phyloP scores from a whole-genome alignment of 2,888 invertebrate species.

The Limnephilus auricula region DNA sequence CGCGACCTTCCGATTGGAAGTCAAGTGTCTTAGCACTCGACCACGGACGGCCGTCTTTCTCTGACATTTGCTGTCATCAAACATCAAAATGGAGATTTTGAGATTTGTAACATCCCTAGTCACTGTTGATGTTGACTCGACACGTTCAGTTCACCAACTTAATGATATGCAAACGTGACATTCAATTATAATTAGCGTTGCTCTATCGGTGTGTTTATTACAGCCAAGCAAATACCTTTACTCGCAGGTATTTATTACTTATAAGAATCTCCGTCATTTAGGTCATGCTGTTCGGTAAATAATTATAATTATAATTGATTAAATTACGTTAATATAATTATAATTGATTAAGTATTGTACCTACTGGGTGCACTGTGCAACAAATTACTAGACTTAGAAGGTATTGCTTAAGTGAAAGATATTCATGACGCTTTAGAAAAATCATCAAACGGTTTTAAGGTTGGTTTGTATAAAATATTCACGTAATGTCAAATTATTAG shows the following conservation, averaged over 20 bases:
- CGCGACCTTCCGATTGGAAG: too few relatives aligned
- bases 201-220: not conserved
- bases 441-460: not conserved
- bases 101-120: not conserved
- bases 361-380: not conserved
- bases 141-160: not conserved
- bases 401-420: not conserved
- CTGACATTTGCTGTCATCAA: too few relatives aligned
- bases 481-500: too few relatives aligned
- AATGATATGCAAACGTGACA: not conserved
- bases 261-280: not conserved
- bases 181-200: not conserved
- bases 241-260: not conserved
- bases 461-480: not conserved
- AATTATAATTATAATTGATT: not conserved
- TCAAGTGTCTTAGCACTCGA: too few relatives aligned
- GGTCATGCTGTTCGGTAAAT: slow-evolving; percentile 2
- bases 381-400: not conserved
- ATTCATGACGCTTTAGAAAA: not conserved
- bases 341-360: not conserved
- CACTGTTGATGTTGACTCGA: not conserved
- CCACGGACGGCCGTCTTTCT: too few relatives aligned
- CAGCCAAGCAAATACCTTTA: not conserved
- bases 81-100: not conserved
- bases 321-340: not conserved